Evolutionary conservation across 2,888 invertebrate genomes (phyloP).

Genomic region (Ophonus ardosiacus): DNA sequence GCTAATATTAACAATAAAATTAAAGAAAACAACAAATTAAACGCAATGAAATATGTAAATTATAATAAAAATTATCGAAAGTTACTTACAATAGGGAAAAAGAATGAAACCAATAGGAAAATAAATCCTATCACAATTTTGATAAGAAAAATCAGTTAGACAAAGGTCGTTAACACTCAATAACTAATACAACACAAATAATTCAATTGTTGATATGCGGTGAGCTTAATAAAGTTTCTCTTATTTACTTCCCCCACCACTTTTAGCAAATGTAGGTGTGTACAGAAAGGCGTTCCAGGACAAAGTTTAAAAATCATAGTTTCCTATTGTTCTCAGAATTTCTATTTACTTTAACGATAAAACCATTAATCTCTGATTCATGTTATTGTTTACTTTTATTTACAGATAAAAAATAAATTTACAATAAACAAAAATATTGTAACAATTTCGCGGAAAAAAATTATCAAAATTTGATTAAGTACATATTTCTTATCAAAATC

Average conservation of each 20-base stretch:
- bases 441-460: background rate
- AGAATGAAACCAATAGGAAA: no score
- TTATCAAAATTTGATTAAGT: background rate
- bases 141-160: slow-evolving; percentile 6
- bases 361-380: background rate
- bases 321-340: background rate
- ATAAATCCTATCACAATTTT: background rate
- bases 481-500: background rate
- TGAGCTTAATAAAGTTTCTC: slow-evolving; percentile 6
- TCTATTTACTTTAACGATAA: background rate
- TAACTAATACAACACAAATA: background rate
- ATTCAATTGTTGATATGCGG: slow-evolving; percentile 3
- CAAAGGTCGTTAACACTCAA: background rate
- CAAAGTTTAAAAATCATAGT: slow-evolving; percentile 19
- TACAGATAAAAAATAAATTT: slow-evolving; percentile 14
- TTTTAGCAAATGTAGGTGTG: background rate
- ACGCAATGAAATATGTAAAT: background rate
- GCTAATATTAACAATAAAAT: no score
- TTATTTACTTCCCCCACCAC: slow-evolving; percentile 29
- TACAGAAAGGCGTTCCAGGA: slow-evolving; percentile 15
- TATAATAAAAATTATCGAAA: background rate
- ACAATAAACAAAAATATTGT: background rate
- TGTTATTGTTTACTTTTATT: background rate
- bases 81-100: background rate
- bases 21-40: no score